Evolutionary conservation across 2,113 vertebrate species (phyloP).

Genomic region (Ptychochromis oligacanthus): DNA sequence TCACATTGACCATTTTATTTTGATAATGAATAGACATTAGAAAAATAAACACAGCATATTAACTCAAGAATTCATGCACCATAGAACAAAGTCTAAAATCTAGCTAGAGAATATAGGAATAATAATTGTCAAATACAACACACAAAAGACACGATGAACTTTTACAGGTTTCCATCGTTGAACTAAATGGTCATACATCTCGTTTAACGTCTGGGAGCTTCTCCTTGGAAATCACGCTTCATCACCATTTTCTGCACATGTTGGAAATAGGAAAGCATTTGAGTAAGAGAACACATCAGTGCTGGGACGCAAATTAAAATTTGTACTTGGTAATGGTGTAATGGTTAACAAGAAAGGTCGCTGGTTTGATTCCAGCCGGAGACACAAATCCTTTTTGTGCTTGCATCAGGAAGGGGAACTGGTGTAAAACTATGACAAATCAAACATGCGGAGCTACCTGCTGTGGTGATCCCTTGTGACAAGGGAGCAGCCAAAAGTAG

Average conservation of each 20-base stretch:
- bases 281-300: background rate
- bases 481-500: too few species aligned
- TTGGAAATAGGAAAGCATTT: background rate
- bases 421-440: too few species aligned
- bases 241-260: background rate
- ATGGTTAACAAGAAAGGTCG: too few species aligned
- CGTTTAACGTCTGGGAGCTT: background rate
- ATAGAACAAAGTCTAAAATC: background rate
- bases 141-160: background rate
- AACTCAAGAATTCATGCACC: background rate
- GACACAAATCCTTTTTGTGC: too few species aligned
- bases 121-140: background rate
- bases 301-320: background rate
- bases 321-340: accelerated
- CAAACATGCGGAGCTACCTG: too few species aligned
- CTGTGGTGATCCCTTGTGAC: too few species aligned
- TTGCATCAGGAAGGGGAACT: too few species aligned
- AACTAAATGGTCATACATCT: background rate
- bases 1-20: slow-evolving; percentile 14
- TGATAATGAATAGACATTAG: background rate
- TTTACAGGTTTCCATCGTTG: background rate
- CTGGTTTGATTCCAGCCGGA: too few species aligned
- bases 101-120: background rate
- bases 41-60: background rate
- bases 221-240: background rate